Percentiles rank a stretch among this genome's conserved stretches.
phyloP scores from a whole-genome alignment of 1,140 invertebrate genomes.

The Drosophila santomea region DNA sequence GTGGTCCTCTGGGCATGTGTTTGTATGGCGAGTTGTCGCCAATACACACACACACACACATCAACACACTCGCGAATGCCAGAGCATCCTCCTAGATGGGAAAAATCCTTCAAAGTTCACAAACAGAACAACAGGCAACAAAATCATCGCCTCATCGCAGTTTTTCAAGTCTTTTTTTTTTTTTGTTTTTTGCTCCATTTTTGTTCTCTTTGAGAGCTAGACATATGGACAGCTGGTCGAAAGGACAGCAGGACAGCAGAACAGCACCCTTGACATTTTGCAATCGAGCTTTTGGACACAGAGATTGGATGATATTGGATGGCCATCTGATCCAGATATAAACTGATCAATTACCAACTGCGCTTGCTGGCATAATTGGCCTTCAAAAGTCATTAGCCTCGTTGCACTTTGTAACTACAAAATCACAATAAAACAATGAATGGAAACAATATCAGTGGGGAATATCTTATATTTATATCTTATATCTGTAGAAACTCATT shows the following conservation, averaged over 20 bases:
- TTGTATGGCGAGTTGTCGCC: constrained; percentile 20
- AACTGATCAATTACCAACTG: constrained; percentile 2
- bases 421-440: too few relatives aligned
- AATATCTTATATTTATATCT: too few relatives aligned
- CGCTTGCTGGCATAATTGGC: background rate
- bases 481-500: too few relatives aligned
- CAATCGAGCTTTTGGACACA: constrained; percentile 15
- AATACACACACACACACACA: constrained; percentile 16
- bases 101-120: constrained; percentile 47
- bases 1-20: constrained; percentile 19
- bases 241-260: constrained; percentile 3
- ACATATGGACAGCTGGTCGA: constrained; percentile 11
- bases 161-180: too few relatives aligned
- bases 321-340: constrained; percentile 17
- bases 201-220: constrained; percentile 16
- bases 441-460: too few relatives aligned
- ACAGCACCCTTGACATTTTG: constrained; percentile 36
- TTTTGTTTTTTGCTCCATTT: constrained; percentile 18
- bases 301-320: constrained; percentile 8
- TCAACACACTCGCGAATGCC: constrained; percentile 4
- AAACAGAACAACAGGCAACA: constrained; percentile 33
- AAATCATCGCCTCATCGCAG: constrained; percentile 31
- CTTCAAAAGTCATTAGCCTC: background rate
- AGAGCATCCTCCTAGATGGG: constrained; percentile 30
- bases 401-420: background rate